Evolutionary conservation across 2,113 vertebrate genomes (phyloP), one percentile per base, ranked within the genome.

Genomic region (Pomatorhinus ruficollis): DNA sequence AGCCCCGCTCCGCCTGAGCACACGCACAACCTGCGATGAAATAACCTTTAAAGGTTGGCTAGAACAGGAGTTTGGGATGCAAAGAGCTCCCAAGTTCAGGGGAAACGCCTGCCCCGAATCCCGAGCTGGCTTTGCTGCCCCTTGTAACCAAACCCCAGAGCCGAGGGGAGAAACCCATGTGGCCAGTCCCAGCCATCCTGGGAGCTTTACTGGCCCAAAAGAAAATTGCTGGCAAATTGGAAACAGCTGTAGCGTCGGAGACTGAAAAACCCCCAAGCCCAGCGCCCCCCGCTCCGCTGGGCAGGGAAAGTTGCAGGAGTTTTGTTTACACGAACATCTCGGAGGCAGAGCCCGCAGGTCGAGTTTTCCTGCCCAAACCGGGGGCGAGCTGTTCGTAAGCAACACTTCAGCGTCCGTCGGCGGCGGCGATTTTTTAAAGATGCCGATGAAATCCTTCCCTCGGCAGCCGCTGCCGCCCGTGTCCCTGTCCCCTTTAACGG

Each of bases 201-300:
- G 89, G 95, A 96, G 94, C 95, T 97, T 98, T 97, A 97, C 97
- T 97, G 95, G 97, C 96, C 97, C 96, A 93, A 56, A 96, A 98
- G 98, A 98, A 98, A 98, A 98, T 97, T 98, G 95, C 96, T 96
- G 96, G 89, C 89, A 98, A 97, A 98, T 97, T 97, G 96, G 90
- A 97, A 97, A 82, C 97, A 98, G 93, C 95, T 98, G 97, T 19
- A 80, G 37, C 12, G 27, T 9, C 56, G 87, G 72, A 91, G 92
- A 72, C 53, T 22, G 37, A 3, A 44, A 40, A 61, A 4, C 0
- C 6, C 54, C 49, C 50, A 7, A 40, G 12, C 23, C 39, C 63
- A 19, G 3, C 50, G 3, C 23, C 22, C 37, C 12, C 23, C 17
- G 7, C 25, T 9, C 54, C 47, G 57, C 53, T 0, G 83, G 94